Evolutionary conservation across 2,113 vertebrate species (phyloP), one percentile per base, ranked within the genome.

Genomic region (Centropristis striata): DNA sequence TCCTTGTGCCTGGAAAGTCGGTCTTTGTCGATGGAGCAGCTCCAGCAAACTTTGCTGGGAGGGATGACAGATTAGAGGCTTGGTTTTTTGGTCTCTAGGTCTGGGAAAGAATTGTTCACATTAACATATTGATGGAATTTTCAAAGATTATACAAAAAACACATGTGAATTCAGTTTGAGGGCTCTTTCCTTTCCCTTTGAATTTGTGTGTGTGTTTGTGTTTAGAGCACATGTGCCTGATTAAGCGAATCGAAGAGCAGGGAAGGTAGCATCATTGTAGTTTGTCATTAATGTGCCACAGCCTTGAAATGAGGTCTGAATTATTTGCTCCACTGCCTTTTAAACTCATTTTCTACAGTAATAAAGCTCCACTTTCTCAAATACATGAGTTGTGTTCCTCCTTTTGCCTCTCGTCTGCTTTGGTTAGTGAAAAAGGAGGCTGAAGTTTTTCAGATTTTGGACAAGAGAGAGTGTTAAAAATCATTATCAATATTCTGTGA

Each of bases 81-180:
- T 42, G 46, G 10, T 27, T 85, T 50, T 85, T 50, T 67, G 72
- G 71, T 81, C 27, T 77, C 25, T 64, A 21, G 53, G 44, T 61
- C 60, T 70, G 67, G 73, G 66, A 86, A 80, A 74, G 46, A 85
- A 82, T 78, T 71, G 49, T 58, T 84, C 60, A 78, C 79, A 90
- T 83, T 83, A 79, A 71, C 83, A 87, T 92, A 81, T 78, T 86
- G 81, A 88, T 84, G 66, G 69, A 83, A 80, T 84, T 86, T 80
- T 76, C 12, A 32, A 63, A 79, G 55, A 39, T 84, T 69, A 80
- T 47, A 70, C 57, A 57, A 58, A 85, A 84, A 83, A 68, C 46
- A 85, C 15, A 60, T 71, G 65, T 81, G 63, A 64, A 73, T 67
- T 71, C 36, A 71, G 27, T 85, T 77, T 53, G 8, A 67, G 49